Percentiles rank a stretch among this genome's conserved stretches.
These are phyloP conservation scores for Solenopsis invicta DNA, from an alignment of 1,140 invertebrate genomes.

Conservation along the genomic window DNA sequence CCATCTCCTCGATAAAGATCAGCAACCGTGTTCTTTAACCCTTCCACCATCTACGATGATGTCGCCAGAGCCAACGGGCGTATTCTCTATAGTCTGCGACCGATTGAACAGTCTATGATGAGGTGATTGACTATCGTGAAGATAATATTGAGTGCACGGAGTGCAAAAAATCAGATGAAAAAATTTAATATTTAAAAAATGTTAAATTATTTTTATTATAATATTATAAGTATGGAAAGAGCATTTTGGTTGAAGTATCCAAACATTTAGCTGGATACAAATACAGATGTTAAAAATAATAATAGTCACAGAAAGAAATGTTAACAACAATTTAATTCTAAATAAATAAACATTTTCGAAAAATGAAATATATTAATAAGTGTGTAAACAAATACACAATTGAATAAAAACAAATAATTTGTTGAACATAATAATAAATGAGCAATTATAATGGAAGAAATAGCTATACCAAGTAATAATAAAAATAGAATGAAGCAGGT, in stretches of 20 bases:
- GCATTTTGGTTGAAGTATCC: too few species aligned
- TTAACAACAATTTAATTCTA: constrained; percentile 8
- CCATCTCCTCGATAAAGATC: constrained; percentile 71
- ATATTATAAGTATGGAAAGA: too few species aligned
- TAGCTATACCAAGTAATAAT: neutral
- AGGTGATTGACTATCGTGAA: neutral
- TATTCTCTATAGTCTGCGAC: constrained; percentile 5
- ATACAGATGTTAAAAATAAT: neutral
- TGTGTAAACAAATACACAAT: neutral
- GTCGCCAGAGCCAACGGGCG: neutral
- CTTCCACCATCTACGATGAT: constrained; percentile 35
- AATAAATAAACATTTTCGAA: neutral
- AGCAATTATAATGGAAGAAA: neutral
- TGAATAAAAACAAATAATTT: neutral
- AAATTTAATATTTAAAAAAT: neutral
- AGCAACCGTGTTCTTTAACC: constrained; percentile 59
- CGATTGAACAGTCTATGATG: constrained; percentile 15
- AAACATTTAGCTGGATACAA: neutral
- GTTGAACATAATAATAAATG: neutral
- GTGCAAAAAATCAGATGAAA: neutral
- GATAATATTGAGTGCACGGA: neutral
- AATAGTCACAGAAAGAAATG: neutral
- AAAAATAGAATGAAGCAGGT: constrained; percentile 7
- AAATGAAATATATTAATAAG: neutral
- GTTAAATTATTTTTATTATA: too few species aligned